Percentiles rank a stretch among this genome's conserved stretches.
These are phyloP conservation scores for Nicator chloris DNA, from an alignment of 2,113 vertebrate genomes.

Conservation along the genomic window DNA sequence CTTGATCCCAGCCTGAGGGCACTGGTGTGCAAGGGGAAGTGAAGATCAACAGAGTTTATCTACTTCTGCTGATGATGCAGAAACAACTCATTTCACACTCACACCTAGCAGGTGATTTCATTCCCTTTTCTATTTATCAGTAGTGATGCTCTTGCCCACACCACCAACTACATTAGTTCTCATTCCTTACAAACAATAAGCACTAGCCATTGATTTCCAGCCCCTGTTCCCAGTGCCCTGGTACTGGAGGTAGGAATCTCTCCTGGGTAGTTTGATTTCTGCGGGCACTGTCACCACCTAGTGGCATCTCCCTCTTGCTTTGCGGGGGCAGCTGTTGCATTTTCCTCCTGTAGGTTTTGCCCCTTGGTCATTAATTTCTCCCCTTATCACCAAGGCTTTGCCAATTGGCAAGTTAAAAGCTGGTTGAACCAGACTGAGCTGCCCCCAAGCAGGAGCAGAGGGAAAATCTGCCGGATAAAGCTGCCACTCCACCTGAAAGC, in stretches of 20 bases:
- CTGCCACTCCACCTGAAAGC: not conserved
- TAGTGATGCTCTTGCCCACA: not conserved
- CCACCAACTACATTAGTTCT: not conserved
- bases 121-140: not conserved
- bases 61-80: fast-evolving
- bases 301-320: not conserved
- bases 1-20: not conserved
- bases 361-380: not conserved
- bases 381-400: not conserved
- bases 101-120: not conserved
- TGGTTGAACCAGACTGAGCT: not conserved
- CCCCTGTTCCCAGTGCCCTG: fast-evolving
- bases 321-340: not conserved
- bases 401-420: not conserved
- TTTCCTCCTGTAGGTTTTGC: fast-evolving
- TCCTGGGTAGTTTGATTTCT: not conserved
- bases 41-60: not conserved
- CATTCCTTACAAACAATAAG: not conserved
- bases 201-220: not conserved
- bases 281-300: slow-evolving; percentile 47
- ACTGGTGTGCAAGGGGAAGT: not conserved
- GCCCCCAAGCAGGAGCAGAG: not conserved
- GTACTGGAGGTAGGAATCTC: not conserved
- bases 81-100: not conserved
- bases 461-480: not conserved